Percentiles rank a stretch among this genome's conserved stretches.
phyloP scores from a whole-genome alignment of 2,797 vertebrate species.

The Esox masquinongy region DNA sequence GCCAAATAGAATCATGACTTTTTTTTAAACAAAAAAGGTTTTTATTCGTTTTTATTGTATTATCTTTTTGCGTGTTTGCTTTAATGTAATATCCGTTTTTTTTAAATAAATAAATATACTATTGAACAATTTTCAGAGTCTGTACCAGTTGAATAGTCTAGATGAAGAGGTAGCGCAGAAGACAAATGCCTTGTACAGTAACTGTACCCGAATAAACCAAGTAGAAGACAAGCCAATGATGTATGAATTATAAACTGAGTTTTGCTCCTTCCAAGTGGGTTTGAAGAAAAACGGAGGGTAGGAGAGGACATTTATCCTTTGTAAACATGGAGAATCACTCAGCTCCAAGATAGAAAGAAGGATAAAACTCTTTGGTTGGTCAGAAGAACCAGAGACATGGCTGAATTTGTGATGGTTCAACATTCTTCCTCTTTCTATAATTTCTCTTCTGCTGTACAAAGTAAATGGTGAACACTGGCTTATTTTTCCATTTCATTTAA shows the following conservation, averaged over 20 bases:
- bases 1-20: too few species aligned
- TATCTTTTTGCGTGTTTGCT: too few species aligned
- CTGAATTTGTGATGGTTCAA: slow-evolving; percentile 53
- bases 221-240: slow-evolving; percentile 59
- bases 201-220: slow-evolving; percentile 64
- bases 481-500: too few species aligned
- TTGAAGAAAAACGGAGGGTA: neutral
- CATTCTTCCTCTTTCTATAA: slow-evolving; percentile 29
- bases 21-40: too few species aligned
- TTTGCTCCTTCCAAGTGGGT: slow-evolving; percentile 52
- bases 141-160: neutral
- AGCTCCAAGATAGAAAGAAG: slow-evolving; percentile 53
- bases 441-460: slow-evolving; percentile 15
- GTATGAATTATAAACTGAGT: slow-evolving; percentile 74
- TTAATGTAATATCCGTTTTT: too few species aligned
- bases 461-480: too few species aligned
- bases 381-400: slow-evolving; percentile 54
- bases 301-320: slow-evolving; percentile 49
- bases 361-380: slow-evolving; percentile 46
- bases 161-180: slow-evolving; percentile 12
- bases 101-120: neutral
- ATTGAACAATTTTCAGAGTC: neutral
- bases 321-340: slow-evolving; percentile 71
- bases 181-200: slow-evolving; percentile 45
- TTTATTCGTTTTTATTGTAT: too few species aligned